Conservation (phyloP, 2,797 vertebrate genomes). For the Jordanella pulchra region DNA sequence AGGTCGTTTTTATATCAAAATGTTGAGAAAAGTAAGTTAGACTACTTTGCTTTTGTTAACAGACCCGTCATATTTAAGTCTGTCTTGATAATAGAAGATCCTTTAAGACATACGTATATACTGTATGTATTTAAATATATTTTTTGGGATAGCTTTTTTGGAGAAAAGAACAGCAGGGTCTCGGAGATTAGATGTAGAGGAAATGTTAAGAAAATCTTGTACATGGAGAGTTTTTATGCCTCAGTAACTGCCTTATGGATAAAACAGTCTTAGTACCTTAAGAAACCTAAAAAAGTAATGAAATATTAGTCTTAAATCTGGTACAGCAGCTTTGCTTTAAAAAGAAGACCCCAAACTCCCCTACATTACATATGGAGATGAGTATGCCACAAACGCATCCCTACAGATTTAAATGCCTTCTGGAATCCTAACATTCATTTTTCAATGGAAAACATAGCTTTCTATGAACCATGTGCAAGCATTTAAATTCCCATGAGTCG, state of each 20-base stretch:
- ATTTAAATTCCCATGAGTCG: slow-evolving; percentile 54
- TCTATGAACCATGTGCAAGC: slow-evolving; percentile 45
- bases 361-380: slow-evolving; percentile 24
- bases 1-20: not conserved
- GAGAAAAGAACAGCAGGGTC: not conserved
- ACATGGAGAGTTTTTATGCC: not conserved
- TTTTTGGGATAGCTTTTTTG: not conserved
- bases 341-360: slow-evolving; percentile 12
- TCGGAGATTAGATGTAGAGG: not conserved
- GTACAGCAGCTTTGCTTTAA: not conserved
- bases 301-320: not conserved
- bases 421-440: slow-evolving; percentile 36
- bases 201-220: not conserved
- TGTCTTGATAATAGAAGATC: too few species aligned
- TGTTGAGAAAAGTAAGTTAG: not conserved
- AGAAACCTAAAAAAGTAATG: not conserved
- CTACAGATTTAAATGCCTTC: slow-evolving; percentile 37
- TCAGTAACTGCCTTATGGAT: not conserved
- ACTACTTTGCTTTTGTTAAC: not conserved
- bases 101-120: too few species aligned
- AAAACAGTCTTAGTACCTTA: slow-evolving; percentile 3
- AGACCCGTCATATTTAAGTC: not conserved
- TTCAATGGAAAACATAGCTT: slow-evolving; percentile 17
- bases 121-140: too few species aligned
- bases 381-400: slow-evolving; percentile 9